These are phyloP conservation scores for Phallusia fumigata DNA, from an alignment of 23 tunicate genomes.

Conservation along the genomic window DNA sequence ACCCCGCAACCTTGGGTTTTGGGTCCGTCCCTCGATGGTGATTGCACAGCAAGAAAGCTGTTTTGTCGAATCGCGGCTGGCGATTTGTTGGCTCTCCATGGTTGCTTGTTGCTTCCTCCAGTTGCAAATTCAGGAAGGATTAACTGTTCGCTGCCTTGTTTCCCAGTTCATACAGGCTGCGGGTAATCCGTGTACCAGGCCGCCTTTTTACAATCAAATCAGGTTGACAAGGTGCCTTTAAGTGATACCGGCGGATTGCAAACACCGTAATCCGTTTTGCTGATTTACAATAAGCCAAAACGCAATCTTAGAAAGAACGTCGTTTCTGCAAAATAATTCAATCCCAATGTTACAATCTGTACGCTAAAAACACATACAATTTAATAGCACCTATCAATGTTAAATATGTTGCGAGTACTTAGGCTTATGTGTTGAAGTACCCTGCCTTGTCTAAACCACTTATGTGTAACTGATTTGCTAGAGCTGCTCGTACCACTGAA, in stretches of 20 bases:
- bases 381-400: background rate
- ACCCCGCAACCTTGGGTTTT: background rate
- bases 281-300: background rate
- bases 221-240: background rate
- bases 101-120: background rate
- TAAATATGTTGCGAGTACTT: background rate
- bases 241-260: background rate
- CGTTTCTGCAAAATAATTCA: background rate
- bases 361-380: background rate
- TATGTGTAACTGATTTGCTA: slow-evolving; percentile 8
- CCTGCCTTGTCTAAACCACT: slow-evolving; percentile 9
- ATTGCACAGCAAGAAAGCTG: slow-evolving; percentile 14
- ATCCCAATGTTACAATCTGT: no score
- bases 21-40: background rate
- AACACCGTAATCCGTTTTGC: background rate
- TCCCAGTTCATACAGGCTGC: slow-evolving; percentile 1
- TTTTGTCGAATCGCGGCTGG: slow-evolving; percentile 1
- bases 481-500: background rate
- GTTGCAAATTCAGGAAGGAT: background rate
- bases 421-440: background rate
- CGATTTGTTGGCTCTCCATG: background rate
- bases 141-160: background rate
- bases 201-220: background rate
- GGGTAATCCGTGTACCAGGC: background rate
- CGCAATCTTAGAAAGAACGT: background rate